Conservation (phyloP, 2,797 vertebrate genomes). For the Notolabrus celidotus region DNA sequence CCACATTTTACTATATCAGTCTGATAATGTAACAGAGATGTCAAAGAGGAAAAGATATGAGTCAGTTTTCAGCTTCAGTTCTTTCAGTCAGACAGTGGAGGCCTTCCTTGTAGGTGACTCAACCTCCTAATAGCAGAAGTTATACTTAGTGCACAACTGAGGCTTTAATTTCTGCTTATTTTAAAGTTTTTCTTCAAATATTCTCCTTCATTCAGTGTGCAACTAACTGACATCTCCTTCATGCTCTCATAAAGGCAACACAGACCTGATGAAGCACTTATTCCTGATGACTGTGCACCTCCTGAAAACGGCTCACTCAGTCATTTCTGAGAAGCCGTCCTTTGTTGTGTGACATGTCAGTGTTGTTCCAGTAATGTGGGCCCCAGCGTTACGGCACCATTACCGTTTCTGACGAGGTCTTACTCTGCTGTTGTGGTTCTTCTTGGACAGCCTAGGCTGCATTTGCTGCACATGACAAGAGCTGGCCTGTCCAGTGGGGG, state of each 20-base stretch:
- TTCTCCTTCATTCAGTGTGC: conserved; percentile 5
- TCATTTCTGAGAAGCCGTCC: conserved; percentile 67
- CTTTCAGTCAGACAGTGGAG: conserved; percentile 7
- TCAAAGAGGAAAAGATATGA: conserved; percentile 2
- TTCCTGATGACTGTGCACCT: conserved; percentile 54
- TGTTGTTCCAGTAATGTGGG: conserved; percentile 61
- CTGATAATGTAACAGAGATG: background rate
- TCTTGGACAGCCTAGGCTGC: conserved; percentile 85
- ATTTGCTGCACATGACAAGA: conserved; percentile 88
- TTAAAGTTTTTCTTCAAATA: background rate
- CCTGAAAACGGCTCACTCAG: background rate
- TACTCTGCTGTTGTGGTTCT: conserved; percentile 80
- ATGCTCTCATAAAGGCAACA: conserved; percentile 12
- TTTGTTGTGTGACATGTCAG: conserved; percentile 64
- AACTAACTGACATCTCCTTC: conserved; percentile 7
- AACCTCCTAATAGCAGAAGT: conserved; percentile 18
- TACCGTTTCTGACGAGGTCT: conserved; percentile 50
- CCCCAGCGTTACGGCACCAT: conserved; percentile 14
- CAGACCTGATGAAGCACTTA: conserved; percentile 39
- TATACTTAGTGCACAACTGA: background rate
- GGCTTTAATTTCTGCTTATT: background rate
- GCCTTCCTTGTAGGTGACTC: conserved; percentile 38
- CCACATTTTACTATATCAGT: background rate
- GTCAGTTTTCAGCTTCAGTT: conserved; percentile 4
- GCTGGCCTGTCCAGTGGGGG: conserved; percentile 75